Conservation (phyloP, 53 echinoderm and acorn worm genomes). For the Paracentrotus lividus region DNA sequence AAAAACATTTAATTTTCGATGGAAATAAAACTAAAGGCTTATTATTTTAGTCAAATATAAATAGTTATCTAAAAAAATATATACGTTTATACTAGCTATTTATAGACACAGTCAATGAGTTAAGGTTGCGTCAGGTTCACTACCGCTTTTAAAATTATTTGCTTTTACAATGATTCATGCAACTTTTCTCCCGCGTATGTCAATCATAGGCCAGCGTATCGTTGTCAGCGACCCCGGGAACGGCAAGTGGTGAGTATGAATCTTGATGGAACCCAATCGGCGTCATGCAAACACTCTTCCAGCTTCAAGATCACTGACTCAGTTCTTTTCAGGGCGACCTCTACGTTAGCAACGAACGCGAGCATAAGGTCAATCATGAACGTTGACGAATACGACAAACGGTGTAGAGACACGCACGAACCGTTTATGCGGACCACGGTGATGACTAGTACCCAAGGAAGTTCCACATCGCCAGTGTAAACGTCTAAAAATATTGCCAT, state of each 20-base stretch:
- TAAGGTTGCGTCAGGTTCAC: too few relatives aligned
- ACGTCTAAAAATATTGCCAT: too few relatives aligned
- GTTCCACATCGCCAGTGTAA: neutral
- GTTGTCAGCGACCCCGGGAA: conserved; percentile 11
- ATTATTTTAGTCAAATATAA: too few relatives aligned
- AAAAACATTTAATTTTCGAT: too few relatives aligned
- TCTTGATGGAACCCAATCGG: neutral
- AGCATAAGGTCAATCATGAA: neutral
- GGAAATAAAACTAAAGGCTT: too few relatives aligned
- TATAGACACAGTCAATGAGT: too few relatives aligned
- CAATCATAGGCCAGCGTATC: neutral
- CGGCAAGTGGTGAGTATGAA: neutral
- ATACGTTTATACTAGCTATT: too few relatives aligned
- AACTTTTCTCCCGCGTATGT: neutral
- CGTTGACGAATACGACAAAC: neutral
- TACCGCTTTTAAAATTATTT: too few relatives aligned
- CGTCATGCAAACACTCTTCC: neutral
- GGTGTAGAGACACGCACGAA: neutral
- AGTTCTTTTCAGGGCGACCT: conserved; percentile 8
- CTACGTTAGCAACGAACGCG: conserved; percentile 17
- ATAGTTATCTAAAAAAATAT: too few relatives aligned
- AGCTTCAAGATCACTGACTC: neutral
- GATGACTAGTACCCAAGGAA: neutral
- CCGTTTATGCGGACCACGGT: neutral
- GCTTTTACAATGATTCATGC: neutral